A percentile compares a stretch with the other conserved stretches of the same genome.
Conservation (phyloP, 2,113 vertebrate species). For the Lophius piscatorius region DNA sequence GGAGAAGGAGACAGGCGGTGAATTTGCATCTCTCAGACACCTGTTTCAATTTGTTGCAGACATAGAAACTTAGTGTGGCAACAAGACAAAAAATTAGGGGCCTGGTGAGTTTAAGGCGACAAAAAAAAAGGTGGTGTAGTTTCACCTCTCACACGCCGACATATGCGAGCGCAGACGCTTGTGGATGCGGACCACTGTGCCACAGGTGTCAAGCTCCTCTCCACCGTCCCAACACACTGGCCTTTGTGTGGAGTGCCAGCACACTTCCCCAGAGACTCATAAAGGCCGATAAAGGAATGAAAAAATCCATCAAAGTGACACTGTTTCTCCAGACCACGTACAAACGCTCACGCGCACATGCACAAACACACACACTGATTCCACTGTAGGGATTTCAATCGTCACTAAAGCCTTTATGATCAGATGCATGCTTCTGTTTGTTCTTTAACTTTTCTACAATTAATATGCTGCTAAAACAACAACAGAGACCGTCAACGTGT, state of each 20-base stretch:
- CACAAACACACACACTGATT: constrained; percentile 18
- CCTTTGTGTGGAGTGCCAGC: constrained; percentile 58
- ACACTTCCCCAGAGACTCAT: constrained; percentile 45
- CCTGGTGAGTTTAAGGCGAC: constrained; percentile 1
- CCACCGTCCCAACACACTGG: constrained; percentile 36
- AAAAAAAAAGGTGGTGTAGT: constrained; percentile 6
- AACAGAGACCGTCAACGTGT: background rate
- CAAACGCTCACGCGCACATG: constrained; percentile 6
- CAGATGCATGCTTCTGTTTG: constrained; percentile 7
- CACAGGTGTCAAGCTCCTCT: constrained; percentile 58
- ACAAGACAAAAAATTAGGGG: constrained; percentile 40
- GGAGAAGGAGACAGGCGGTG: constrained; percentile 34
- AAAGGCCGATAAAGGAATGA: constrained; percentile 49
- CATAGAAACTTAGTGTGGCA: constrained; percentile 16
- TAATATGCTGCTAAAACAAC: background rate
- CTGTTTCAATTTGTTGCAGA: constrained; percentile 24
- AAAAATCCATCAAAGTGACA: constrained; percentile 65
- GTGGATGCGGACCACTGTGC: constrained; percentile 13
- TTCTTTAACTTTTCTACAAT: constrained; percentile 9
- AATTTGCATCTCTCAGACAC: constrained; percentile 56
- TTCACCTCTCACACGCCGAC: constrained; percentile 5
- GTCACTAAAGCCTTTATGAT: constrained; percentile 19
- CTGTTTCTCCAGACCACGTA: constrained; percentile 18
- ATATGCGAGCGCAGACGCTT: constrained; percentile 14
- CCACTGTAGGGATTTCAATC: constrained; percentile 29